A percentile compares a stretch with the other conserved stretches of the same genome.
Evolutionary conservation across 2,888 invertebrate species (phyloP).

Genomic region (Zaprionus bogoriensis): DNA sequence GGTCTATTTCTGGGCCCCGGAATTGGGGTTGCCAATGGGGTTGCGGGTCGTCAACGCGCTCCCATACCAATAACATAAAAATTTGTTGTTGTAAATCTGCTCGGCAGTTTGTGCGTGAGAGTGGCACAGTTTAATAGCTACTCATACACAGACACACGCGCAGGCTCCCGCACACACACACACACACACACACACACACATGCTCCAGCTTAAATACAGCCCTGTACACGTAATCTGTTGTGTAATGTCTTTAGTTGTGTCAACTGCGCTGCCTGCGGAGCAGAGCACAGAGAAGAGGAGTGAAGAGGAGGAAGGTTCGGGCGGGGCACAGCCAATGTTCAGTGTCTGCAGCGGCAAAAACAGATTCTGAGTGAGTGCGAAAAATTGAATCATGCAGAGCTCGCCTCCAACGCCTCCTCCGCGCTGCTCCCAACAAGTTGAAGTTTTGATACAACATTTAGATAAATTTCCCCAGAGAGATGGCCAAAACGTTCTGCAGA

Average conservation of each 20-base stretch:
- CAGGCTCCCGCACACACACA: conserved; percentile 7
- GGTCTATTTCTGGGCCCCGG: background rate
- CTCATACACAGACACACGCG: conserved; percentile 17
- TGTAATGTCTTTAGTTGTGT: conserved; percentile 81
- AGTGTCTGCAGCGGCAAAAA: conserved; percentile 38
- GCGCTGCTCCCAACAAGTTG: conserved; percentile 41
- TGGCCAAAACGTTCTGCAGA: conserved; percentile 12
- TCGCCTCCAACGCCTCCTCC: background rate
- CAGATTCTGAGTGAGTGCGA: conserved; percentile 72
- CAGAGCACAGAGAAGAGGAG: background rate
- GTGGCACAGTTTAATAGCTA: conserved; percentile 61
- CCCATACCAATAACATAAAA: conserved; percentile 64
- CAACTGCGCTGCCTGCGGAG: conserved; percentile 59
- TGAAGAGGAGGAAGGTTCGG: background rate
- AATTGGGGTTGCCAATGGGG: conserved; percentile 6
- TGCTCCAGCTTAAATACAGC: conserved; percentile 30
- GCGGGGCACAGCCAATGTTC: conserved; percentile 23
- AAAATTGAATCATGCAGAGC: conserved; percentile 49
- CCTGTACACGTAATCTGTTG: conserved; percentile 75
- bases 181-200: conserved; percentile 8
- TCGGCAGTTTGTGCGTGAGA: conserved; percentile 59
- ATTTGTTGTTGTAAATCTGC: conserved; percentile 77
- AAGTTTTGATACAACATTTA: conserved; percentile 80
- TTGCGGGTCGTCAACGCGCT: conserved; percentile 37
- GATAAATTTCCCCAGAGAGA: conserved; percentile 79